These are phyloP conservation scores for Cantharis flavilabris DNA, from an alignment of 2,888 invertebrate genomes.

Conservation along the genomic window DNA sequence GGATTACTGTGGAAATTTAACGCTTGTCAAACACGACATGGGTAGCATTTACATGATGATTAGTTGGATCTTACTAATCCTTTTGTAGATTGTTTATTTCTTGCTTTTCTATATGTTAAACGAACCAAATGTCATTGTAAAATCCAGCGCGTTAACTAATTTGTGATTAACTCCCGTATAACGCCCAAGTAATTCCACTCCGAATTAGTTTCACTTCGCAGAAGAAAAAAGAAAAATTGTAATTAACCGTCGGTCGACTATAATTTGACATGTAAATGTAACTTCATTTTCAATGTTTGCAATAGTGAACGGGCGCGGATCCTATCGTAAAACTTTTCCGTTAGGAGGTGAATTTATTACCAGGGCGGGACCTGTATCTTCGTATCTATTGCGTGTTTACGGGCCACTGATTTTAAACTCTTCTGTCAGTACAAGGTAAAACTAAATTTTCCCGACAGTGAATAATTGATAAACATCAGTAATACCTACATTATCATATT, in stretches of 20 bases:
- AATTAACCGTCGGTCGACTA: constrained; percentile 17
- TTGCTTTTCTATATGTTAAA: neutral
- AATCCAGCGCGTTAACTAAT: neutral
- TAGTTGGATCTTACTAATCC: constrained; percentile 20
- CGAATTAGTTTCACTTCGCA: neutral
- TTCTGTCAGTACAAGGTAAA: constrained; percentile 23
- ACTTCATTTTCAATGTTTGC: constrained; percentile 20
- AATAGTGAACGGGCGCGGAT: constrained; percentile 8
- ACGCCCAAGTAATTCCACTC: neutral
- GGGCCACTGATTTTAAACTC: constrained; percentile 30
- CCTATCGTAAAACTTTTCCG: constrained; percentile 16
- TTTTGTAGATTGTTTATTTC: constrained; percentile 14
- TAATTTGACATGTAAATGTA: constrained; percentile 29
- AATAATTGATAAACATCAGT: constrained; percentile 22
- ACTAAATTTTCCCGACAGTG: constrained; percentile 20
- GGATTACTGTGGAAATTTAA: constrained; percentile 49
- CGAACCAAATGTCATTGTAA: neutral
- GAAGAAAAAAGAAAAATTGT: neutral
- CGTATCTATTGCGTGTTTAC: constrained; percentile 32
- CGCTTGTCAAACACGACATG: constrained; percentile 46
- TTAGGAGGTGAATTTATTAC: constrained; percentile 24
- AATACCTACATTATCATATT: constrained; percentile 15
- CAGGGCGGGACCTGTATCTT: constrained; percentile 29
- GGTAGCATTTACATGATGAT: constrained; percentile 28
- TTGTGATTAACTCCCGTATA: neutral